Percentiles rank a stretch among this genome's conserved stretches.
phyloP scores from a whole-genome alignment of 2,888 invertebrate genomes.

The Choristoneura rosaceana region DNA sequence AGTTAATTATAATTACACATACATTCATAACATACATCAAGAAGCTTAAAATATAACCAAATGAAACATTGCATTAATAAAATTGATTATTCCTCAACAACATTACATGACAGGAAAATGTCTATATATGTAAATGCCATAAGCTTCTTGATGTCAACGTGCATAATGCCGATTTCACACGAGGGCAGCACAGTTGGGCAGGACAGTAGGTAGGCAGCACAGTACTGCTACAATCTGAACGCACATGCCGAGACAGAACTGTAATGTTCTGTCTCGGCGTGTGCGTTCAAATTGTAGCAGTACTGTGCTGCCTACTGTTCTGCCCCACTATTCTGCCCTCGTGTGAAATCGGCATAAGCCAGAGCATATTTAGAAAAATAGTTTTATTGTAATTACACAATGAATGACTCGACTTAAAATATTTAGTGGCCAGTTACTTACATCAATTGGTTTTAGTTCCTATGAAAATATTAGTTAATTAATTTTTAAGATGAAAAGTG shows the following conservation, averaged over 20 bases:
- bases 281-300: too few relatives aligned
- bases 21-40: not conserved
- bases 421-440: constrained; percentile 17
- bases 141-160: not conserved
- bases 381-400: constrained; percentile 15
- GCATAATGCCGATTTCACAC: too few relatives aligned
- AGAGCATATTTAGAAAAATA: not conserved
- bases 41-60: not conserved
- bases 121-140: not conserved
- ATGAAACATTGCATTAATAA: not conserved
- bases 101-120: not conserved
- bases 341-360: too few relatives aligned
- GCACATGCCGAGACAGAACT: too few relatives aligned
- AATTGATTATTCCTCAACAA: not conserved
- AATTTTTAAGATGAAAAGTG: constrained; percentile 11
- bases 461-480: constrained; percentile 29
- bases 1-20: not conserved
- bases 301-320: too few relatives aligned
- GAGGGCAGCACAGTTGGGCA: too few relatives aligned
- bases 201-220: too few relatives aligned
- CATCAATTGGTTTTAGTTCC: constrained; percentile 35
- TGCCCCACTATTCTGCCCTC: too few relatives aligned
- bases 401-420: constrained; percentile 4
- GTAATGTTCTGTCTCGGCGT: too few relatives aligned
- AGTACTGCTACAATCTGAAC: too few relatives aligned